Percentiles rank a stretch among this genome's conserved stretches.
Evolutionary conservation across 2,113 vertebrate genomes (phyloP).

Genomic region (Henicopernis longicauda): DNA sequence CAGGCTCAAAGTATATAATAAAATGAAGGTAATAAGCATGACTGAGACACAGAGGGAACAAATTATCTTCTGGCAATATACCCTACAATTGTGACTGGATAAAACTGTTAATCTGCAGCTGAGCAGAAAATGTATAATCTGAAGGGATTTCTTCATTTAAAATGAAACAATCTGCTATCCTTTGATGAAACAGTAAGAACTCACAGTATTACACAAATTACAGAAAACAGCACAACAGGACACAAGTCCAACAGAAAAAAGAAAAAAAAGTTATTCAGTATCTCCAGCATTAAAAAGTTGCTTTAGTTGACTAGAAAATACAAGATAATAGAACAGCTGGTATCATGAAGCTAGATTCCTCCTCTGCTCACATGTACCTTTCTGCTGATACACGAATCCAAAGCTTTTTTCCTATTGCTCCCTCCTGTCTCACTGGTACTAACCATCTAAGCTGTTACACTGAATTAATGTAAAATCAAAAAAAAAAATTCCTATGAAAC

Average conservation of each 20-base stretch:
- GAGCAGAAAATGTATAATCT: conserved; percentile 36
- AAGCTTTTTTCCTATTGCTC: not conserved
- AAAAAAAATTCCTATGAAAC: not conserved
- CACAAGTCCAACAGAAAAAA: not conserved
- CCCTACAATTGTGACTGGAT: conserved; percentile 10
- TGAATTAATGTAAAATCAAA: not conserved
- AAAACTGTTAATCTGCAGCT: conserved; percentile 37
- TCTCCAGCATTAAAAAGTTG: not conserved
- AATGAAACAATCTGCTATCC: not conserved
- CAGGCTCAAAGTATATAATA: conserved; percentile 36
- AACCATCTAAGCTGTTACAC: not conserved
- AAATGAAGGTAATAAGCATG: conserved; percentile 58
- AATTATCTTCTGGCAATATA: conserved; percentile 52
- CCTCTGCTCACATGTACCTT: not conserved
- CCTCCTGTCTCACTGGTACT: not conserved
- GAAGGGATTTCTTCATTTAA: conserved; percentile 14
- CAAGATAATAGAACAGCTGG: not conserved
- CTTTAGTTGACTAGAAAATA: not conserved
- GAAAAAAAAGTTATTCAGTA: not conserved
- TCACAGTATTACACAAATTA: not conserved
- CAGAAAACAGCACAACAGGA: not conserved
- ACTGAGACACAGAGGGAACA: conserved; percentile 52
- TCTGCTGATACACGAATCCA: not conserved
- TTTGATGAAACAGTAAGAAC: conserved; percentile 2
- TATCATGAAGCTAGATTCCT: not conserved